Conservation (phyloP, 2,888 invertebrate genomes). For the Ligdia adustata region DNA sequence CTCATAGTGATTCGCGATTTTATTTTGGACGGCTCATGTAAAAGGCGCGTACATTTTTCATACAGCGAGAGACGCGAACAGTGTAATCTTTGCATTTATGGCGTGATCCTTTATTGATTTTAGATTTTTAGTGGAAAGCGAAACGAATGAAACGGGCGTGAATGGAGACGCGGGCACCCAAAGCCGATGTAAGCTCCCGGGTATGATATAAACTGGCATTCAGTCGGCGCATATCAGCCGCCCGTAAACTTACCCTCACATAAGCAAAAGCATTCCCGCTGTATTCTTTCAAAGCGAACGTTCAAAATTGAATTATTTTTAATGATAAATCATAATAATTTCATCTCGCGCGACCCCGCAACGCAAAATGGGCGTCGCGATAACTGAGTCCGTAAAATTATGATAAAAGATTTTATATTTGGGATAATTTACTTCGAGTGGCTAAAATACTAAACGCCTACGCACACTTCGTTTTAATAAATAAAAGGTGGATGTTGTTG, state of each 20-base stretch:
- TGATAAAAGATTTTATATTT: conserved; percentile 77
- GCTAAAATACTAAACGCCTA: conserved; percentile 61
- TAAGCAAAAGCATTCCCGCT: conserved; percentile 39
- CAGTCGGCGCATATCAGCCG: conserved; percentile 67
- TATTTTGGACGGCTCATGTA: conserved; percentile 81
- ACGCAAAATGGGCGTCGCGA: conserved; percentile 68
- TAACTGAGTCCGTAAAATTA: conserved; percentile 74
- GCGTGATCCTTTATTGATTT: conserved; percentile 84
- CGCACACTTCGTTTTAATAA: conserved; percentile 41
- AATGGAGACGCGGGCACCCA: conserved; percentile 79
- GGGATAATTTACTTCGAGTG: conserved; percentile 67
- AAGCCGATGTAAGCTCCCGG: conserved; percentile 77
- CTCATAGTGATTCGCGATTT: conserved; percentile 84
- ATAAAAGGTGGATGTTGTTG: conserved; percentile 19
- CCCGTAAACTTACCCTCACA: conserved; percentile 57
- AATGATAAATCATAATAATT: conserved; percentile 38
- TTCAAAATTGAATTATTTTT: conserved; percentile 52
- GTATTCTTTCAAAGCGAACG: conserved; percentile 33
- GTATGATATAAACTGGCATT: conserved; percentile 81
- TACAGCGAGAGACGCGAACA: conserved; percentile 73
- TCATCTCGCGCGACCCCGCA: conserved; percentile 60
- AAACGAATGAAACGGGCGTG: conserved; percentile 79
- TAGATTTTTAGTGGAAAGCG: conserved; percentile 83
- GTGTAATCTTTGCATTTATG: conserved; percentile 83
- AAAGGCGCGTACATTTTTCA: conserved; percentile 81